These are phyloP conservation scores for Chymomyza fuscimana DNA, from an alignment of 2,888 invertebrate species.

Conservation along the genomic window DNA sequence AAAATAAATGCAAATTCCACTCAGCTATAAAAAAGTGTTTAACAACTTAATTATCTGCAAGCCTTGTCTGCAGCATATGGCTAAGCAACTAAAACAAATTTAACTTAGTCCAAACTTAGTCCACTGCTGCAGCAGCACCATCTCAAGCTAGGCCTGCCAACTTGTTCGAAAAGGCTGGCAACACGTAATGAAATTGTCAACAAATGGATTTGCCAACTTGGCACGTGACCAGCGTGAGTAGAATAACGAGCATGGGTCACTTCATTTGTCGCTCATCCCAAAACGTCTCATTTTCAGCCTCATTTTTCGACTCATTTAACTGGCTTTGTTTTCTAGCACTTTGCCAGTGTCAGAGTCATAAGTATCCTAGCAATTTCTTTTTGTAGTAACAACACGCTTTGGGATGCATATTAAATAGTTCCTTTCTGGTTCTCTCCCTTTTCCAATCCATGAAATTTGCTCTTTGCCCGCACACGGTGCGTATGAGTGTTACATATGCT, in stretches of 20 bases:
- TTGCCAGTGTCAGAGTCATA: slow-evolving; percentile 46
- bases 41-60: background rate
- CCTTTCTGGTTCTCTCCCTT: background rate
- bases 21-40: too few species aligned
- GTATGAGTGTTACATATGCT: background rate
- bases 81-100: background rate
- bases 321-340: slow-evolving; percentile 11
- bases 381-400: background rate
- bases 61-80: background rate
- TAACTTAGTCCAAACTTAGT: background rate
- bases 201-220: slow-evolving; percentile 59
- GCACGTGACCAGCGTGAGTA: slow-evolving; percentile 49
- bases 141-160: background rate
- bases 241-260: background rate
- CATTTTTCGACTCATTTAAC: slow-evolving; percentile 9
- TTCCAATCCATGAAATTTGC: slow-evolving; percentile 14
- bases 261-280: background rate
- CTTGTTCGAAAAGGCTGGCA: background rate
- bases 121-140: background rate
- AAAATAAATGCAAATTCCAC: too few species aligned
- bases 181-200: slow-evolving; percentile 70
- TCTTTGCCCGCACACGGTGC: background rate
- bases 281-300: background rate
- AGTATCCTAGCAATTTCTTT: slow-evolving; percentile 35
- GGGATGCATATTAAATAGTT: slow-evolving; percentile 61